Evolutionary conservation across 2,797 vertebrate genomes (phyloP).

Genomic region (Ptychobarbus kaznakovi): DNA sequence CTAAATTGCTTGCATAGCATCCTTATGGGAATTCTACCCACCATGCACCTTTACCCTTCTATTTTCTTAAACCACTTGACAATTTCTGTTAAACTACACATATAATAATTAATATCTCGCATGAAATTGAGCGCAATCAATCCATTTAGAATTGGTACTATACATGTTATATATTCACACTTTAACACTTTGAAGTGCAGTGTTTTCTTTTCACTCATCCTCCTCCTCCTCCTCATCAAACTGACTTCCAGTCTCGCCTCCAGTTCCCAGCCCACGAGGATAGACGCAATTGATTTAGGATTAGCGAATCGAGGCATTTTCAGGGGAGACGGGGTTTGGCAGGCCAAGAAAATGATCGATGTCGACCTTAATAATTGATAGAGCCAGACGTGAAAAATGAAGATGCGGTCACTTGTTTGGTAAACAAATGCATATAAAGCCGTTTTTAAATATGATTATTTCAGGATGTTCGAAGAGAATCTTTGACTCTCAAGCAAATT

Average conservation of each 20-base stretch:
- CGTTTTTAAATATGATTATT: conserved; percentile 22
- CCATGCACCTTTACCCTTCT: background rate
- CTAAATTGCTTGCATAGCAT: background rate
- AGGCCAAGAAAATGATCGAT: conserved; percentile 79
- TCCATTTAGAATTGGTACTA: background rate
- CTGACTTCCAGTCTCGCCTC: conserved; percentile 47
- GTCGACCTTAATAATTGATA: conserved; percentile 83
- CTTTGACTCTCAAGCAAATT: background rate
- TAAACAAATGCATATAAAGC: conserved; percentile 35
- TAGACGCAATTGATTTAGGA: conserved; percentile 70
- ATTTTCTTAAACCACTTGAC: background rate
- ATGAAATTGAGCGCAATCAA: background rate
- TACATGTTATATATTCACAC: background rate
- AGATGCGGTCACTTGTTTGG: conserved; percentile 55
- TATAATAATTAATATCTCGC: background rate
- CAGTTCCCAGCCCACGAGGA: conserved; percentile 46
- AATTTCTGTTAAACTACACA: background rate
- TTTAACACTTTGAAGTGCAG: conserved; percentile 1
- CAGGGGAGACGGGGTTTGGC: conserved; percentile 73
- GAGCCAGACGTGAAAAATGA: conserved; percentile 72
- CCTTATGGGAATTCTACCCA: background rate
- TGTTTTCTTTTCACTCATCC: conserved; percentile 31
- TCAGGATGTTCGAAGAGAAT: background rate
- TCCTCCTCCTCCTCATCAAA: conserved; percentile 21
- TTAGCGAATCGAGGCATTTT: conserved; percentile 71